Percentiles rank a stretch among this genome's conserved stretches.
phyloP scores from a whole-genome alignment of 2,888 invertebrate species.

The Calliopum simillimum region DNA sequence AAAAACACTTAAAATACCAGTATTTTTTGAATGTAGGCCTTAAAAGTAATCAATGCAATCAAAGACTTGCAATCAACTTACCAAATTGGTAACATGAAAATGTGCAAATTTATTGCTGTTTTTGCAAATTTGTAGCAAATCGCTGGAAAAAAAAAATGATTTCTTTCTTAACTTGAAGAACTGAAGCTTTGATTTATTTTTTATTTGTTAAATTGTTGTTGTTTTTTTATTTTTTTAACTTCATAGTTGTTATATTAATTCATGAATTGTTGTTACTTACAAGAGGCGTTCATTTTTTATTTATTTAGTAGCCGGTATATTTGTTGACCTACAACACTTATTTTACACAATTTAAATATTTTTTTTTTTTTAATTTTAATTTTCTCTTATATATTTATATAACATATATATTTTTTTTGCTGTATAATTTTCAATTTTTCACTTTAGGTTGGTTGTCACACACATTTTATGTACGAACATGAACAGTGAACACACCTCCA shows the following conservation, averaged over 20 bases:
- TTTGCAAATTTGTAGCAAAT: background rate
- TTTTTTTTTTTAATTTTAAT: background rate
- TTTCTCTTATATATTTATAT: too few relatives aligned
- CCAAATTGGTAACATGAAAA: background rate
- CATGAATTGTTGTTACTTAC: background rate
- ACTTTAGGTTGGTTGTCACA: conserved; percentile 23
- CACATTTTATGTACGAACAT: conserved; percentile 29
- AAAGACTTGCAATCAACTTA: background rate
- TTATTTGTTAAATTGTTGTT: background rate
- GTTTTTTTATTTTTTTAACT: background rate
- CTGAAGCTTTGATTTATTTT: background rate
- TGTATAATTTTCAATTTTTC: background rate
- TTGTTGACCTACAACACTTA: background rate
- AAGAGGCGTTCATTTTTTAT: background rate
- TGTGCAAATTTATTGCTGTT: background rate
- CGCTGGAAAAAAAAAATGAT: background rate
- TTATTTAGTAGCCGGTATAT: background rate
- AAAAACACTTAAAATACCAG: too few relatives aligned
- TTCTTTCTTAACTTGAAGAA: background rate
- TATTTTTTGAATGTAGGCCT: background rate
- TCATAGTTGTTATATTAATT: conserved; percentile 20
- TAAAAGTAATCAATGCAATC: background rate
- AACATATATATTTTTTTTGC: too few relatives aligned
- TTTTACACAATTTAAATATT: conserved; percentile 1
- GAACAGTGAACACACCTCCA: conserved; percentile 32